A percentile compares a stretch with the other conserved stretches of the same genome.
Conservation (phyloP, 2,113 vertebrate genomes). For the Paradisaea rubra region DNA sequence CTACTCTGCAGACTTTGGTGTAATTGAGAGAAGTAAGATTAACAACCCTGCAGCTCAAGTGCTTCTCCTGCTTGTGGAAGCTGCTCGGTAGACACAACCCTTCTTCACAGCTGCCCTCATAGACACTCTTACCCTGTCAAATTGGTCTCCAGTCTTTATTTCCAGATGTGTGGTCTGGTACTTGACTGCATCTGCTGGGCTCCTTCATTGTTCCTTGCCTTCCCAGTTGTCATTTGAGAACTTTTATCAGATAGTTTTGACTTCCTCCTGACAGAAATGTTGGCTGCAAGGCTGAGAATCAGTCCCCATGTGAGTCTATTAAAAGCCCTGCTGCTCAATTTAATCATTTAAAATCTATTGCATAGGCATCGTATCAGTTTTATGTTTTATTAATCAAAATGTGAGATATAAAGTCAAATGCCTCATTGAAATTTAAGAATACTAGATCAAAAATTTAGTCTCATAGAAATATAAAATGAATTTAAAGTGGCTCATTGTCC, state of each 20-base stretch:
- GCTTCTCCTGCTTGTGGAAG: background rate
- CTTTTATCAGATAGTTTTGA: background rate
- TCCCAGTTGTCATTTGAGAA: background rate
- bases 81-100: background rate
- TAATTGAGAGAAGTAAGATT: background rate
- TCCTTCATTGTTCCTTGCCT: background rate
- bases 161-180: background rate
- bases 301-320: background rate
- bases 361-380: background rate
- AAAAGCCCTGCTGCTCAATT: background rate
- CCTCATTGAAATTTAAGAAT: background rate
- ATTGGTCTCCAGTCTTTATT: background rate
- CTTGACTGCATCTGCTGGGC: background rate
- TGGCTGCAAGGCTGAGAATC: background rate
- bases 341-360: background rate
- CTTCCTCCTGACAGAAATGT: background rate
- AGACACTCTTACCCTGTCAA: background rate
- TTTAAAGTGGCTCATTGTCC: background rate
- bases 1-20: background rate
- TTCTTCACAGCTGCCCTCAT: background rate
- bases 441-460: background rate
- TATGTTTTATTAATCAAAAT: slow-evolving; percentile 31
- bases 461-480: background rate
- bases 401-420: background rate
- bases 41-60: background rate